phyloP scores from a whole-genome alignment of 1,140 invertebrate genomes.

The Drosophila pseudoobscura region DNA sequence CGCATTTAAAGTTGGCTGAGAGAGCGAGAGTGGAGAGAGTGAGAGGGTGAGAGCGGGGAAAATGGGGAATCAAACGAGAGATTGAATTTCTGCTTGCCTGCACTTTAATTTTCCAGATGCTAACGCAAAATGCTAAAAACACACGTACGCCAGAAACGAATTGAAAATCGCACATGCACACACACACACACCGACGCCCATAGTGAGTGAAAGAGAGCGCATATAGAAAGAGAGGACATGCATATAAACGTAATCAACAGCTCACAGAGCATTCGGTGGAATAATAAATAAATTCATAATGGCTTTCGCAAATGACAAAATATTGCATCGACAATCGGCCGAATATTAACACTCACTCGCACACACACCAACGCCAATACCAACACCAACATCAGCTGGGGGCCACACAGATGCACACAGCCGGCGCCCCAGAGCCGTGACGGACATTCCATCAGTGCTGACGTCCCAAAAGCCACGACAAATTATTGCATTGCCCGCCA shows the following conservation, averaged over 20 bases:
- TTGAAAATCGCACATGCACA: constrained; percentile 62
- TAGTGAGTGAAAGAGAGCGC: background rate
- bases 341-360: constrained; percentile 74
- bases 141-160: constrained; percentile 62
- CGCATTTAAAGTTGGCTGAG: too few relatives aligned
- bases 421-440: background rate
- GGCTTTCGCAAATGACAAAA: constrained; percentile 75
- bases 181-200: constrained; percentile 1
- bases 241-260: constrained; percentile 73
- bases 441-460: constrained; percentile 38
- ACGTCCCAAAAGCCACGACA: constrained; percentile 63
- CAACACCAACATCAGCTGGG: background rate
- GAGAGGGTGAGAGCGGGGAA: background rate
- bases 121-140: constrained; percentile 74
- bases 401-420: background rate
- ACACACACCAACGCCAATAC: constrained; percentile 12
- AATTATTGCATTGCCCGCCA: constrained; percentile 75
- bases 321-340: constrained; percentile 75
- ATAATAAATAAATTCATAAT: constrained; percentile 82
- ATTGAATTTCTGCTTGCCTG: constrained; percentile 81
- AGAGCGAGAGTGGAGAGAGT: background rate
- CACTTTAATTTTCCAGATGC: constrained; percentile 76
- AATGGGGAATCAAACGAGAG: constrained; percentile 70
- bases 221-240: background rate
- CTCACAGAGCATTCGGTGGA: constrained; percentile 49